Conservation (phyloP, 2,888 invertebrate genomes). For the Gisinianus flammeolus region DNA sequence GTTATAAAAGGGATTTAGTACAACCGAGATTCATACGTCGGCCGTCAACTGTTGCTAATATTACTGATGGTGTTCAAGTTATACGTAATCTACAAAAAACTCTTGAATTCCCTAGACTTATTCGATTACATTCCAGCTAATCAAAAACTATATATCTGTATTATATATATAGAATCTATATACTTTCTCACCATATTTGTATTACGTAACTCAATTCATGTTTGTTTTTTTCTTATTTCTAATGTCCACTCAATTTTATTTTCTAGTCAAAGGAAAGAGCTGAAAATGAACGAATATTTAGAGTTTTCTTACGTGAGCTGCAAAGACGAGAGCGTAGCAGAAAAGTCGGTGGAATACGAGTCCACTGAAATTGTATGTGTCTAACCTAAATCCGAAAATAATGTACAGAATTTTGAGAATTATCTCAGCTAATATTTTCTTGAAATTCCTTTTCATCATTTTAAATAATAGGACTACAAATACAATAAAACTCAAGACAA, state of each 20-base stretch:
- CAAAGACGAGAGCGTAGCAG: constrained; percentile 45
- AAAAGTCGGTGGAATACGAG: constrained; percentile 50
- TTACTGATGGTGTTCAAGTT: constrained; percentile 24
- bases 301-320: constrained; percentile 45
- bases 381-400: too few relatives aligned
- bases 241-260: not conserved
- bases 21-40: not conserved
- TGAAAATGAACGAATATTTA: constrained; percentile 39
- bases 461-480: too few relatives aligned
- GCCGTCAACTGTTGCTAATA: not conserved
- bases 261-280: constrained; percentile 40
- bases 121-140: not conserved
- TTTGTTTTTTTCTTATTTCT: too few relatives aligned
- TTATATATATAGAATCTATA: too few relatives aligned
- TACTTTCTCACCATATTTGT: too few relatives aligned
- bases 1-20: not conserved
- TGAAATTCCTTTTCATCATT: too few relatives aligned
- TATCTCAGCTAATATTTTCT: too few relatives aligned
- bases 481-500: too few relatives aligned
- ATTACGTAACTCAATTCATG: too few relatives aligned
- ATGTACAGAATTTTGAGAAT: too few relatives aligned
- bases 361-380: constrained; percentile 32
- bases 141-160: too few relatives aligned
- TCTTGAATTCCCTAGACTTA: not conserved
- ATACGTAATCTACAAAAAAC: not conserved